Percentiles rank a stretch among this genome's conserved stretches.
These are phyloP conservation scores for Arenaria interpres DNA, from an alignment of 2,113 vertebrate species.

Conservation along the genomic window DNA sequence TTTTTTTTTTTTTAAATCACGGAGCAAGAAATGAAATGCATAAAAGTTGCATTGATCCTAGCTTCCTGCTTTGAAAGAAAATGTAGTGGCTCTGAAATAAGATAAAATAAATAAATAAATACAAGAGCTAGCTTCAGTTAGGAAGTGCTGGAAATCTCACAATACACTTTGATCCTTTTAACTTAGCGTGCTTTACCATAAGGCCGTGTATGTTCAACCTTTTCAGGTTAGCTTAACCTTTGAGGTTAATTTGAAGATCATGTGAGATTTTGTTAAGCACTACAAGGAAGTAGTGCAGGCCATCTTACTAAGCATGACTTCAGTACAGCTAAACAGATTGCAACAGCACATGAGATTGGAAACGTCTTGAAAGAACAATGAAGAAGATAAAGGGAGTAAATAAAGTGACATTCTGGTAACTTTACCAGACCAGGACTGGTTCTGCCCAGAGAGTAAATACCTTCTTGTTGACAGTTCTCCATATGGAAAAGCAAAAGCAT, in stretches of 20 bases:
- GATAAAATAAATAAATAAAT: background rate
- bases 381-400: conserved; percentile 21
- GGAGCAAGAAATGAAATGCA: background rate
- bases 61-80: background rate
- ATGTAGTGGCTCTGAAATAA: background rate
- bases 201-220: background rate
- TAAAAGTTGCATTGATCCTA: background rate
- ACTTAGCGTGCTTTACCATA: background rate
- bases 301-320: background rate
- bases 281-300: background rate
- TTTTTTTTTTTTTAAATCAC: background rate
- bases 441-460: conserved; percentile 55
- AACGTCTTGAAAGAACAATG: conserved; percentile 2
- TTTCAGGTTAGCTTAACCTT: background rate
- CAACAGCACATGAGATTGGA: background rate
- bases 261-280: background rate
- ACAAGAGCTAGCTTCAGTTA: background rate
- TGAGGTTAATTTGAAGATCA: conserved; percentile 16
- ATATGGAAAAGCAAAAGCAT: background rate
- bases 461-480: background rate
- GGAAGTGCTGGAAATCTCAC: conserved; percentile 16
- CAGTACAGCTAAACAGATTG: background rate
- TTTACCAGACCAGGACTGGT: background rate
- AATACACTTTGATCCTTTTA: background rate
- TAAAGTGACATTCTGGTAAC: background rate